Base-by-base conservation (phyloP, 2,113 vertebrate genomes). In the Rhabdomys dilectus region DNA sequence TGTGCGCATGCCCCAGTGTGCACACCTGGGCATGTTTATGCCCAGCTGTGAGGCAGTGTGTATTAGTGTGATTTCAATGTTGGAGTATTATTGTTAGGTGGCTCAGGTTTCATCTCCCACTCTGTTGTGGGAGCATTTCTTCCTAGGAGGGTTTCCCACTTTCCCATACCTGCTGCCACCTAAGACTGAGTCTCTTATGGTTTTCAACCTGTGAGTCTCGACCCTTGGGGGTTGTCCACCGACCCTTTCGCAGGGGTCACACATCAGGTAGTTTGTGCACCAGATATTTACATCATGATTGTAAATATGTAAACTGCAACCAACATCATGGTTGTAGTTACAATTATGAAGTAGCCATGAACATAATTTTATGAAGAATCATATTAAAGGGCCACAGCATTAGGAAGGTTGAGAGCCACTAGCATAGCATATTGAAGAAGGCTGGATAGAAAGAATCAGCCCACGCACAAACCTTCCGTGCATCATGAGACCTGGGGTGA, bases 1-100 rank as follows among this genome's bases (percentile, higher is more conserved):
- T 58, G 36, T 10, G 80, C 16, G 51, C 1, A 9, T 24, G 88
- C 70, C 36, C 31, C 22, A 68, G 68, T 51, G 91, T 94, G 58
- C 89, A 92, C 91, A 89, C 92, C 93, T 95, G 96, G 90, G 86
- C 2, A 9, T 87, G 91, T 95, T 78, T 26, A 0, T 80, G 92
- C 95, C 72, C 91, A 42, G 89, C 77, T 19, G 45, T 58, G 95
- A 58, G 80, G 39, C 45, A 2, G 68, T 26, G 39, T 80, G 34
- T 39, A n/a, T 90, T 87, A 76, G 76, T 56, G n/a, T 62, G 68
- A 39, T 73, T 34, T 15, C 31, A 0, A 34, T 5, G 12, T 34
- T 29, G 6, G 45, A 22, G 56, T n/a, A 78, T 80, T 90, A 95
- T 89, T 95, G 94, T 94, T 91, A 86, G 10, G 13, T 34, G 56